Percentiles rank a stretch among this genome's conserved stretches.
Conservation (phyloP, 2,797 vertebrate species). For the Sciurus vulgaris region DNA sequence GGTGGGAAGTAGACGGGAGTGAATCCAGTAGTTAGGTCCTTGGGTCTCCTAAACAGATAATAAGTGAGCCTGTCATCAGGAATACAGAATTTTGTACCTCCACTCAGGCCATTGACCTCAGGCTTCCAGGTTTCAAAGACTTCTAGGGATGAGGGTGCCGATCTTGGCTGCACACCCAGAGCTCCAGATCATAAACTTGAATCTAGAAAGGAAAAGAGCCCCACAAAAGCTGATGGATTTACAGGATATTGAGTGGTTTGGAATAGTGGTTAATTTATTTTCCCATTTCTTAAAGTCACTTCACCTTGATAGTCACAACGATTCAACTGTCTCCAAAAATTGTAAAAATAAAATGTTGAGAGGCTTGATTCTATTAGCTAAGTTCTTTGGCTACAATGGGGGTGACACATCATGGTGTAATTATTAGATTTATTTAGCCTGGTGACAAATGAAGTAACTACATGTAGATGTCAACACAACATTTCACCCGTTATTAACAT, state of each 20-base stretch:
- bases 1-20: too few species aligned
- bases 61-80: too few species aligned
- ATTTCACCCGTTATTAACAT: constrained; percentile 82
- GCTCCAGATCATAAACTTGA: constrained; percentile 51
- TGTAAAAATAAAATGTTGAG: constrained; percentile 74
- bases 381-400: constrained; percentile 81
- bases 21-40: too few species aligned
- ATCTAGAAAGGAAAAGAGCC: constrained; percentile 3
- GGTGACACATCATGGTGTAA: constrained; percentile 81
- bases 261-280: constrained; percentile 80
- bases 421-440: constrained; percentile 80
- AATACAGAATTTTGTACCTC: neutral
- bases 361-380: constrained; percentile 71
- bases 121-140: accelerated
- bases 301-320: constrained; percentile 71
- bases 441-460: constrained; percentile 80
- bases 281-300: constrained; percentile 67
- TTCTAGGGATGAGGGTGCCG: accelerated
- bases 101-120: neutral
- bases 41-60: too few species aligned
- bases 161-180: too few species aligned
- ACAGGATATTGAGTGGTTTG: constrained; percentile 37
- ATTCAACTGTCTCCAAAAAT: constrained; percentile 69
- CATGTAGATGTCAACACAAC: constrained; percentile 79
- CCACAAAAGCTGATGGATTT: too few species aligned